phyloP scores from a whole-genome alignment of 2,888 invertebrate genomes.

The Hartigia nigra region DNA sequence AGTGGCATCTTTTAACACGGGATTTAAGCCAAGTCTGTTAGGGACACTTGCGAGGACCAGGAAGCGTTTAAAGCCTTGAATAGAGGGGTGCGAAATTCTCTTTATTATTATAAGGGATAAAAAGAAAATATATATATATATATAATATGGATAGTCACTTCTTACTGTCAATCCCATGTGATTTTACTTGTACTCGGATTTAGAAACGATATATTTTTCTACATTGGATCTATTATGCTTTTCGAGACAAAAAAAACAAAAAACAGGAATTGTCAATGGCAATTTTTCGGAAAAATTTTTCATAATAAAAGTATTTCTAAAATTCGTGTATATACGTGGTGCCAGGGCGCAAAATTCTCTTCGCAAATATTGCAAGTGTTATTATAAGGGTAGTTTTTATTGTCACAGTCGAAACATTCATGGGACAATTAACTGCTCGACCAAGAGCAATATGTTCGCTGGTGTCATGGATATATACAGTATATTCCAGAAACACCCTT shows the following conservation, averaged over 20 bases:
- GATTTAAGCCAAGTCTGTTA: not conserved
- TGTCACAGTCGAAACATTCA: not conserved
- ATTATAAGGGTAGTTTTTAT: not conserved
- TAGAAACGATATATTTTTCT: conserved; percentile 40
- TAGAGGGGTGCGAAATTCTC: not conserved
- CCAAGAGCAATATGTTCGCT: conserved; percentile 7
- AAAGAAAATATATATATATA: not conserved
- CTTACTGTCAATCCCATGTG: conserved; percentile 22
- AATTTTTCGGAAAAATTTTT: not conserved
- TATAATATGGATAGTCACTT: conserved; percentile 5
- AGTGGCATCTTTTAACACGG: not conserved
- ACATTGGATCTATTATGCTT: not conserved
- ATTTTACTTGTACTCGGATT: not conserved
- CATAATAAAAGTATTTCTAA: not conserved
- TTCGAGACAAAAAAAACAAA: not conserved
- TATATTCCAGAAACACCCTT: conserved; percentile 30
- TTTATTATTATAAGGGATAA: not conserved
- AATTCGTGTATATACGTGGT: not conserved
- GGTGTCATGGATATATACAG: not conserved
- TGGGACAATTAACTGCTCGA: not conserved
- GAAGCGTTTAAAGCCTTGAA: not conserved
- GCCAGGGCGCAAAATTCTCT: not conserved
- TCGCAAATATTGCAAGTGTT: not conserved
- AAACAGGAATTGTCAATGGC: not conserved
- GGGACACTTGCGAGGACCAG: not conserved